Conservation (phyloP, 1,140 invertebrate species). For the Bombus consobrinus region DNA sequence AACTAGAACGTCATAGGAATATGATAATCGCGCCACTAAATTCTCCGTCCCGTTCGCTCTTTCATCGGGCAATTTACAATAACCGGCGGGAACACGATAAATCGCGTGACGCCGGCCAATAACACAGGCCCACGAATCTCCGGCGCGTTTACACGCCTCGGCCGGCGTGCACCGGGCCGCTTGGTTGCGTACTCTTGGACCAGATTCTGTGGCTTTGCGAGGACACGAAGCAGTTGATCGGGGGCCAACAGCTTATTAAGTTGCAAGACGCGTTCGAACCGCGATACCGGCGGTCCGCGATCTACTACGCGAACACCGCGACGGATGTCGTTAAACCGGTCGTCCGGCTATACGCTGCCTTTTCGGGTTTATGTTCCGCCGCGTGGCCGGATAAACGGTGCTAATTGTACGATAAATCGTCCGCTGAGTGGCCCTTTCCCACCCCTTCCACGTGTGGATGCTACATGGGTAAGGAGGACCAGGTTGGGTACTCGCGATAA, state of each 20-base stretch:
- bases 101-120: slow-evolving; percentile 48
- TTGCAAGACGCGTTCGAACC: slow-evolving; percentile 35
- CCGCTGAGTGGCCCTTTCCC: slow-evolving; percentile 50
- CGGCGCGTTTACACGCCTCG: slow-evolving; percentile 6
- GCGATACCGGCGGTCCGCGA: slow-evolving; percentile 41
- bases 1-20: slow-evolving; percentile 19
- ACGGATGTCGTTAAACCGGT: slow-evolving; percentile 61
- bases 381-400: slow-evolving; percentile 56
- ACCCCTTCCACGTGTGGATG: not conserved
- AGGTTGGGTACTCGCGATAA: slow-evolving; percentile 35
- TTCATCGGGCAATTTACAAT: slow-evolving; percentile 45
- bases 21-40: slow-evolving; percentile 29
- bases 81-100: slow-evolving; percentile 40
- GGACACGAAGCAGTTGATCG: not conserved
- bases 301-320: slow-evolving; percentile 28
- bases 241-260: slow-evolving; percentile 50
- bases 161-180: not conserved
- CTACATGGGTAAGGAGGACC: not conserved
- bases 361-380: slow-evolving; percentile 58
- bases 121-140: slow-evolving; percentile 32
- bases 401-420: slow-evolving; percentile 73
- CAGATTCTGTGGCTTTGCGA: not conserved
- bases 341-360: slow-evolving; percentile 46
- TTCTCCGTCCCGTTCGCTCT: slow-evolving; percentile 34
- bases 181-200: not conserved